Evolutionary conservation across 1,140 invertebrate species (phyloP), one percentile per base, ranked within the genome.

Genomic region (Magallana gigas): DNA sequence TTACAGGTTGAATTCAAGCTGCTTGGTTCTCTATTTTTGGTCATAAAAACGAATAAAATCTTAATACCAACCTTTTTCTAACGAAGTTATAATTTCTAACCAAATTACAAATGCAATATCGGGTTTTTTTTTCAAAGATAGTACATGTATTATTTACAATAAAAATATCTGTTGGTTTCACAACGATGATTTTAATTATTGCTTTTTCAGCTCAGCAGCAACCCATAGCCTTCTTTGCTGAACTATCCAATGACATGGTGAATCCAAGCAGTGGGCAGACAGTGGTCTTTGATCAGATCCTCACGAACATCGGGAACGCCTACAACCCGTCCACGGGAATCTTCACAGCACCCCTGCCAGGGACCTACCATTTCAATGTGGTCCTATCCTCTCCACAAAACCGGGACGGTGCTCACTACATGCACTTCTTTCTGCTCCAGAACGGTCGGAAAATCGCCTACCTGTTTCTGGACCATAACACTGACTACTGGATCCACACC

Each of bases 381-480:
- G 57, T 62, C 12, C 56, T 57, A 1, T 57, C 83, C 57, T 60
- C 57, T 23, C 83, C 83, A 6, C 11, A 84, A 16, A 84, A 84
- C 59, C 8, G 9, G 0, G 57, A 62, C 8, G 29, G 6, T 56
- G 56, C n/a, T 11, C 71, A 86, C 18, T 57, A 12, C 48, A 76
- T 86, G 57, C 85, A 86, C 23, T 57, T 86, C 56, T 86, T 86
- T 12, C 57, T 86, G 5, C 23, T 58, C n/a, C 68, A 86, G 29
- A 86, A 86, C 48, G 85, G 85, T 29, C 8, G 23, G 8, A 76
- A 60, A 56, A 57, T 76, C 80, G 56, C 68, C 4, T 86, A 86
- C 57, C n/a, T 60, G 2, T 86, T 86, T n/a, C 16, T 86, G 16
- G 85, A 86, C 36, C 56, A 59, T 29, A 80, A 76, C 23, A 86